These are phyloP conservation scores for Henricia sp. DNA, from an alignment of 53 echinoderm and acorn worm species.

Conservation along the genomic window DNA sequence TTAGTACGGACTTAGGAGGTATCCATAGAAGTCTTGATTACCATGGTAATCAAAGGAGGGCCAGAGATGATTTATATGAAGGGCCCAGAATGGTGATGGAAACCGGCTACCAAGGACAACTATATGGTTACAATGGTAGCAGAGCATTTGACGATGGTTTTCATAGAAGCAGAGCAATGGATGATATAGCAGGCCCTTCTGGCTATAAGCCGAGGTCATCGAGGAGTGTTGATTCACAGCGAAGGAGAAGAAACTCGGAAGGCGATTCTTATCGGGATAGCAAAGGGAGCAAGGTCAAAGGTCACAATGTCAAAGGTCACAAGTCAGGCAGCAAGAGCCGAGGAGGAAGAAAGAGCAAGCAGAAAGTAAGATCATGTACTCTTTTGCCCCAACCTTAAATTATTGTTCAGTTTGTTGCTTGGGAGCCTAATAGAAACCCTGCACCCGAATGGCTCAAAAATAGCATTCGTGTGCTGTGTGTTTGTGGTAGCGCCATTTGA, in stretches of 20 bases:
- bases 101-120: background rate
- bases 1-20: background rate
- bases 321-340: conserved; percentile 23
- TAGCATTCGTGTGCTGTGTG: too few species aligned
- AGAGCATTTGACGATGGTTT: background rate
- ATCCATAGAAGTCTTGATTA: background rate
- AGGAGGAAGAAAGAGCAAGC: conserved; percentile 42
- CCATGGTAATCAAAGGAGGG: conserved; percentile 1
- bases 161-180: too few species aligned
- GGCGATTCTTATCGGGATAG: background rate
- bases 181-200: conserved; percentile 3
- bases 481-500: too few species aligned
- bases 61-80: background rate
- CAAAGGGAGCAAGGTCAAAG: background rate
- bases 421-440: too few species aligned
- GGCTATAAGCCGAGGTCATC: background rate
- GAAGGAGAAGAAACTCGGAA: background rate
- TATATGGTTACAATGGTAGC: background rate
- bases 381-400: too few species aligned
- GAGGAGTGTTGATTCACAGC: background rate
- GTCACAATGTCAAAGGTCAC: conserved; percentile 7
- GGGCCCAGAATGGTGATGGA: background rate
- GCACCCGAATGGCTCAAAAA: too few species aligned
- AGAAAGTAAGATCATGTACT: background rate
- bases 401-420: too few species aligned